Conservation (phyloP, 2,888 invertebrate genomes). For the Coelopa pilipes region DNA sequence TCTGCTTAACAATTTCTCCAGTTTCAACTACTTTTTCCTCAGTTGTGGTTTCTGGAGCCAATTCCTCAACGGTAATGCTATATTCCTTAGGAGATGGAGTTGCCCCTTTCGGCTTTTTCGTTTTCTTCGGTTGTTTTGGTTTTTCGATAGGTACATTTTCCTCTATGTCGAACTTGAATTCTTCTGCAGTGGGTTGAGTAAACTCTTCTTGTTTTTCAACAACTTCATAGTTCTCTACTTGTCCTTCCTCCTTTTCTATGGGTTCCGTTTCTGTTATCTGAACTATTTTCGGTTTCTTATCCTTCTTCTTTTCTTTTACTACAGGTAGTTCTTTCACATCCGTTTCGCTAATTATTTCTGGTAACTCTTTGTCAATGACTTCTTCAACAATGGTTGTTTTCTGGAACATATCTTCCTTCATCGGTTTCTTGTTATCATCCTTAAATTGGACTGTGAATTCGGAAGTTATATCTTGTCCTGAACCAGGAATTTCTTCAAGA, state of each 20-base stretch:
- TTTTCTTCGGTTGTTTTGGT: constrained; percentile 47
- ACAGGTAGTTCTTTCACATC: constrained; percentile 33
- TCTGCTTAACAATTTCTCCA: constrained; percentile 58
- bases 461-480: constrained; percentile 42
- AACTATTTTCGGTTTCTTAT: constrained; percentile 43
- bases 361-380: constrained; percentile 59
- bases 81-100: constrained; percentile 47
- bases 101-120: constrained; percentile 44
- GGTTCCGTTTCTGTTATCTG: constrained; percentile 62
- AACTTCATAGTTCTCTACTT: constrained; percentile 43
- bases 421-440: constrained; percentile 39
- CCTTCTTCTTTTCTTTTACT: constrained; percentile 46
- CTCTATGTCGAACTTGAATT: constrained; percentile 33
- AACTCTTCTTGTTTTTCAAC: constrained; percentile 30
- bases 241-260: constrained; percentile 65
- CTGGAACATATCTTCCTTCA: constrained; percentile 47
- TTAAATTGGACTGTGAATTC: constrained; percentile 46
- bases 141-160: constrained; percentile 43
- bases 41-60: constrained; percentile 61
- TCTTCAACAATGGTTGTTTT: constrained; percentile 59
- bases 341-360: constrained; percentile 47
- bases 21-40: constrained; percentile 62
- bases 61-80: constrained; percentile 56
- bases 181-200: constrained; percentile 22
- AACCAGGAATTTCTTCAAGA: constrained; percentile 56